Conservation (phyloP, 2,113 vertebrate species). For the Oryzias melastigma region DNA sequence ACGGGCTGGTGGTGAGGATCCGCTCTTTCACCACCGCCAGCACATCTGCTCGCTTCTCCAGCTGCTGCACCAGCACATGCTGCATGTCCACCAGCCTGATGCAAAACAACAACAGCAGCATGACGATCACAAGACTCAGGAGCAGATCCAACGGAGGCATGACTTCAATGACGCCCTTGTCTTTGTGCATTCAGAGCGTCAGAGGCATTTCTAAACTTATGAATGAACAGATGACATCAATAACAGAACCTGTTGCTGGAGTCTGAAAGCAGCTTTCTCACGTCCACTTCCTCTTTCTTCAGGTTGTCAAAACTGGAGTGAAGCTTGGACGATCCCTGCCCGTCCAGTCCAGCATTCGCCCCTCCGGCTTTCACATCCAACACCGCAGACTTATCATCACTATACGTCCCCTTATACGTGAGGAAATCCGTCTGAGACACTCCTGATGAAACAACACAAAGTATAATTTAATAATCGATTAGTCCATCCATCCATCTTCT, state of each 20-base stretch:
- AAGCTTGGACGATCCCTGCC: constrained; percentile 73
- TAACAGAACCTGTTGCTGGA: constrained; percentile 75
- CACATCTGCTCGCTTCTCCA: constrained; percentile 75
- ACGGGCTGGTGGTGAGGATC: constrained; percentile 83
- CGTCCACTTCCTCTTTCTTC: constrained; percentile 84
- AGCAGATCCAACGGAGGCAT: neutral
- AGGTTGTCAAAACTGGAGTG: constrained; percentile 84
- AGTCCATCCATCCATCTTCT: too few species aligned
- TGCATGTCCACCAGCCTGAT: constrained; percentile 79
- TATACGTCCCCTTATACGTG: constrained; percentile 80
- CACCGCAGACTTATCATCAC: constrained; percentile 63
- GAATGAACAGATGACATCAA: neutral
- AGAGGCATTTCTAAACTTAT: constrained; percentile 9
- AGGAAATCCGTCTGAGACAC: constrained; percentile 82
- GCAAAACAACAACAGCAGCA: neutral
- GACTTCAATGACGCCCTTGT: too few species aligned
- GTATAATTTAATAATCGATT: too few species aligned
- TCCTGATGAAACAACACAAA: constrained; percentile 70
- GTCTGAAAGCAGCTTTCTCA: constrained; percentile 82
- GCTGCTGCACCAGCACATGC: constrained; percentile 79
- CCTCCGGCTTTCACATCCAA: constrained; percentile 63
- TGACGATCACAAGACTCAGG: neutral
- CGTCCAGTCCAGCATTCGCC: constrained; percentile 66
- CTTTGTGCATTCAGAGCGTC: neutral
- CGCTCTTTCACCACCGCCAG: constrained; percentile 86